Conservation (phyloP, 2,888 invertebrate species). For the Synergus itoensis region DNA sequence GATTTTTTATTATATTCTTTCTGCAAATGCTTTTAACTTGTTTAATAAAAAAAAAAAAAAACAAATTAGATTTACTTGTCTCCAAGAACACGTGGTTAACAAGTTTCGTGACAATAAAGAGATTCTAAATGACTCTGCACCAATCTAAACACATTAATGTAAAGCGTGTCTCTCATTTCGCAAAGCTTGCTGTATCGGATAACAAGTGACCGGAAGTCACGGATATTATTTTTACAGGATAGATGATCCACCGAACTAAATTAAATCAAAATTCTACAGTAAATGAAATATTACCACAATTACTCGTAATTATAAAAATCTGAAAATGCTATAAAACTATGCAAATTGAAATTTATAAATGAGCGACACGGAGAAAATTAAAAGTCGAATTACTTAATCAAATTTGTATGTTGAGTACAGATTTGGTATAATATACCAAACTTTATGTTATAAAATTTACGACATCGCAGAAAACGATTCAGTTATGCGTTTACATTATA, state of each 20-base stretch:
- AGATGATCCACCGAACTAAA: neutral
- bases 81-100: neutral
- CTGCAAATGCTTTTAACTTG: too few species aligned
- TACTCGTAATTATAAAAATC: neutral
- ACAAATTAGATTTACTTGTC: neutral
- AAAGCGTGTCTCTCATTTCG: neutral
- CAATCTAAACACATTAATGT: neutral
- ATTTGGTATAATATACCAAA: neutral
- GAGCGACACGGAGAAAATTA: too few species aligned
- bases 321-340: too few species aligned
- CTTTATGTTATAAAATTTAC: neutral
- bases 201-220: slow-evolving; percentile 28
- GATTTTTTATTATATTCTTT: neutral
- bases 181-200: neutral
- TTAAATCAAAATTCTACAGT: neutral
- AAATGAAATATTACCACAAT: neutral
- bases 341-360: too few species aligned
- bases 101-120: neutral
- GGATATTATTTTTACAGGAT: neutral
- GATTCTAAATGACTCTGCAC: neutral
- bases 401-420: neutral
- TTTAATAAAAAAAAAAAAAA: neutral
- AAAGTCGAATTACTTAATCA: too few species aligned
- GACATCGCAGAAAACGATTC: neutral
- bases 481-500: neutral